Percentiles rank a stretch among this genome's conserved stretches.
Evolutionary conservation across 2,113 vertebrate species (phyloP).

Genomic region (Trachemys scripta): DNA sequence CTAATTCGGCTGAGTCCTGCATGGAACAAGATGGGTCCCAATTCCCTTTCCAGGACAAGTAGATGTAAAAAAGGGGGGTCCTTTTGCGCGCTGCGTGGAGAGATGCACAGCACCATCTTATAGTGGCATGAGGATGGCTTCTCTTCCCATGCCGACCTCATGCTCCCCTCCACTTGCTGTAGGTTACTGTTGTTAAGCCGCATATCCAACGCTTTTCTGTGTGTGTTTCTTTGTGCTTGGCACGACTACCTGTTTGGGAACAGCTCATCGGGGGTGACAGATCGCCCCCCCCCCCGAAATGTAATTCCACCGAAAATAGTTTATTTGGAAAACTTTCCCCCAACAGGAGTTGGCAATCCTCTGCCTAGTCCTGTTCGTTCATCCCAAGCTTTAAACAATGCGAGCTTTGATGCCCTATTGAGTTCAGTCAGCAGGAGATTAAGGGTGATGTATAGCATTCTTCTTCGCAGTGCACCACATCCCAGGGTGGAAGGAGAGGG

Average conservation of each 20-base stretch:
- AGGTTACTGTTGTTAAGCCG: background rate
- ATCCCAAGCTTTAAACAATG: constrained; percentile 73
- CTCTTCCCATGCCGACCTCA: background rate
- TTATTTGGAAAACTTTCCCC: constrained; percentile 56
- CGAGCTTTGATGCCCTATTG: constrained; percentile 75
- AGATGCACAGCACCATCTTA: background rate
- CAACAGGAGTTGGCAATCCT: constrained; percentile 52
- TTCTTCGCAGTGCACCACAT: constrained; percentile 61
- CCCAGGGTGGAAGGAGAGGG: constrained; percentile 38
- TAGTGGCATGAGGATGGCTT: background rate
- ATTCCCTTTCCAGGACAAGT: background rate
- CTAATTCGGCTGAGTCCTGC: background rate
- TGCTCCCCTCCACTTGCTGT: background rate
- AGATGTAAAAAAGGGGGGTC: background rate
- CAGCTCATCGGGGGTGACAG: background rate
- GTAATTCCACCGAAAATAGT: background rate
- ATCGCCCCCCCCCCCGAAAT: background rate
- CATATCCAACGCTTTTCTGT: background rate
- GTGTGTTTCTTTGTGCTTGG: background rate
- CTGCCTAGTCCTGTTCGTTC: constrained; percentile 45
- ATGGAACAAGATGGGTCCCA: background rate
- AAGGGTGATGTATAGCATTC: constrained; percentile 59
- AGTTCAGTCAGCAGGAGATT: constrained; percentile 73
- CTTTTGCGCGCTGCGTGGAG: background rate
- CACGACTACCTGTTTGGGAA: background rate